Base-by-base conservation (phyloP, 2,113 vertebrate genomes). In the Planiliza haematocheilus region DNA sequence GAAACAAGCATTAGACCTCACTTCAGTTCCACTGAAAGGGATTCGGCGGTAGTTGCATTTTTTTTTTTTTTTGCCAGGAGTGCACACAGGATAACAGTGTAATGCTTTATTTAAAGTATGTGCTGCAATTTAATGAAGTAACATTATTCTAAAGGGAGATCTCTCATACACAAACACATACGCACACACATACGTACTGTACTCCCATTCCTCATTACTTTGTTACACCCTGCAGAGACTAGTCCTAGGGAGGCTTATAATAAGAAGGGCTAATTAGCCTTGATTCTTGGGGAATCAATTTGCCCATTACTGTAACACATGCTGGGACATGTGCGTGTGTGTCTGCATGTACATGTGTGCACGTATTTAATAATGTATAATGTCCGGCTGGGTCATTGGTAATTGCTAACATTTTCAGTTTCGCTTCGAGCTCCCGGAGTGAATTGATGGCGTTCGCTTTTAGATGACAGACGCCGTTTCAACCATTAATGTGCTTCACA, bases 241-340 rank as follows among this genome's bases (percentile, higher is more conserved):
- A 60, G 81, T 89, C 82, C 79, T 76, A 21, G 66, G 80, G 85
- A 76, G 81, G 69, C 64, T 89, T 80, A 74, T 91, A 87, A 91
- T 93, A 85, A 87, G 71, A 61, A 61, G 77, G 63, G 59, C 75
- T 91, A 93, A 93, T 93, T 90, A 91, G 88, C 70, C 75, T 63
- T 59, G 86, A 66, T 84, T 90, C 93, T 88, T 62, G 70, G 91
- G 91, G 89, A 90, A 87, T 92, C 79, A 46, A 89, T 87, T 88
- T 82, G 50, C 77, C 83, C 78, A 89, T 88, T 81, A 84, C 70
- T 67, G 66, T 70, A 41, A 78, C 67, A 74, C 81, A 82, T 81
- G 77, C 85, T 85, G 81, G 17, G 73, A 65, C 41, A 48, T 62
- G 2, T 68, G 57, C 67, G 43, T 79, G 60, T 55, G 66, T 71